Conservation (phyloP, 1,140 invertebrate genomes). For the Neodiprion lecontei region DNA sequence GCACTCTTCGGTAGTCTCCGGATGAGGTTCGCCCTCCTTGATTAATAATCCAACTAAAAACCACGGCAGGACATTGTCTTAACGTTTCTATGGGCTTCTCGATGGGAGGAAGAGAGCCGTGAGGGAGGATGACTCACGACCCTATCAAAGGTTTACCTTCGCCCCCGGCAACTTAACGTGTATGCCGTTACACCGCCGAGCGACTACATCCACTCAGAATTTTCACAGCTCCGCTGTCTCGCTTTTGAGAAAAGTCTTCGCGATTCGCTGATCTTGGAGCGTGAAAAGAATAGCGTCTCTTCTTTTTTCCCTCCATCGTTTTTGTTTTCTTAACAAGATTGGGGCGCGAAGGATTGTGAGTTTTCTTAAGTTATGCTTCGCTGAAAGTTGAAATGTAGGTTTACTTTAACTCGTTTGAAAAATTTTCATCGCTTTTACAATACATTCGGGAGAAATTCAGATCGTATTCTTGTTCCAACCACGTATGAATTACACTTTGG, state of each 20-base stretch:
- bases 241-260: not conserved
- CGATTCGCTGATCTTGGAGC: too few relatives aligned
- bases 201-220: not conserved
- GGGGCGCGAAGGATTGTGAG: too few relatives aligned
- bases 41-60: conserved; percentile 8
- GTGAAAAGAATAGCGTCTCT: too few relatives aligned
- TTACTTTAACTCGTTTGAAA: too few relatives aligned
- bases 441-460: too few relatives aligned
- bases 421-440: too few relatives aligned
- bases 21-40: not conserved
- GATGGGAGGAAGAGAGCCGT: not conserved
- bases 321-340: too few relatives aligned
- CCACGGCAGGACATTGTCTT: not conserved
- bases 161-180: not conserved
- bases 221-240: not conserved
- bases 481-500: too few relatives aligned
- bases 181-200: not conserved
- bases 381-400: too few relatives aligned
- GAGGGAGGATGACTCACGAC: not conserved
- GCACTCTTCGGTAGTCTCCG: not conserved
- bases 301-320: too few relatives aligned
- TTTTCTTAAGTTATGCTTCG: too few relatives aligned
- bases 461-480: too few relatives aligned
- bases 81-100: not conserved
- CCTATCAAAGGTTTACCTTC: not conserved